Percentiles rank a stretch among this genome's conserved stretches.
Conservation (phyloP, 2,797 vertebrate species). For the Fringilla coelebs region DNA sequence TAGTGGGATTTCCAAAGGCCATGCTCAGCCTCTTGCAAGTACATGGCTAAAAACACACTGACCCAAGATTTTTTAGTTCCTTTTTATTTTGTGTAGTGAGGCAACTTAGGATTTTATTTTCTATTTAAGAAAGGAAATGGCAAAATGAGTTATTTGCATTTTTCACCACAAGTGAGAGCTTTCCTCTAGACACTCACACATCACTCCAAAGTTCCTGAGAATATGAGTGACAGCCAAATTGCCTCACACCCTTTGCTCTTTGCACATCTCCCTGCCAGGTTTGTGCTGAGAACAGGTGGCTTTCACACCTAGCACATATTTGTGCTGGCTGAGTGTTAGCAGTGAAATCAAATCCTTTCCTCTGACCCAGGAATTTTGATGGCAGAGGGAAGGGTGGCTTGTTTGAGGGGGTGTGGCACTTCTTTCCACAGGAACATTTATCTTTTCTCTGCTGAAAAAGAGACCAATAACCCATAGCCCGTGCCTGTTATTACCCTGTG, state of each 20-base stretch:
- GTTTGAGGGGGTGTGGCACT: conserved; percentile 28
- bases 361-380: conserved; percentile 58
- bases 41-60: not conserved
- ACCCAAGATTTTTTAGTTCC: not conserved
- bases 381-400: conserved; percentile 17
- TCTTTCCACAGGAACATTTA: conserved; percentile 57
- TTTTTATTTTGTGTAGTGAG: not conserved
- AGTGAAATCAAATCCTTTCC: conserved; percentile 58
- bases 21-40: not conserved
- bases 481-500: conserved; percentile 48
- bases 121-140: not conserved
- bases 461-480: conserved; percentile 29
- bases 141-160: not conserved
- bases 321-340: conserved; percentile 45
- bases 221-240: conserved; percentile 59
- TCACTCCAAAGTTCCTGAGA: not conserved
- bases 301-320: conserved; percentile 52
- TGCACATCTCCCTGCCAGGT: not conserved
- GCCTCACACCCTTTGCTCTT: not conserved
- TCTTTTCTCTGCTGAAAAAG: conserved; percentile 56
- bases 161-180: not conserved
- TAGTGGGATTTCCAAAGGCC: conserved; percentile 27
- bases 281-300: conserved; percentile 19
- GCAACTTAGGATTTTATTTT: not conserved
- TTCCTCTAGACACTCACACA: not conserved